Evolutionary conservation across 2,888 invertebrate species (phyloP).

Genomic region (Agrotis ipsilon): DNA sequence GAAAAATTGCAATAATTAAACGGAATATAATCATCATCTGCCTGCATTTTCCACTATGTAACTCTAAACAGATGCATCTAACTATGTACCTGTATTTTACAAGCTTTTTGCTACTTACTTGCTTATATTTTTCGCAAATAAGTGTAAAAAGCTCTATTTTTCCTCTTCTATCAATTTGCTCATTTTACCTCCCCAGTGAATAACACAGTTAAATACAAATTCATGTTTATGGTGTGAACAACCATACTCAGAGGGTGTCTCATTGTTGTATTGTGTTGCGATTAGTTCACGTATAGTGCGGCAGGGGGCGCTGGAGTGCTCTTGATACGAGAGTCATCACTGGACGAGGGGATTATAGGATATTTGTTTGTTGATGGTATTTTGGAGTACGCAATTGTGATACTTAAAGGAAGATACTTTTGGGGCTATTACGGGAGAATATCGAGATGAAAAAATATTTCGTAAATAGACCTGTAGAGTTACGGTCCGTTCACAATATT

Average conservation of each 20-base stretch:
- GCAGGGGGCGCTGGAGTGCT: conserved; percentile 27
- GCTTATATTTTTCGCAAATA: neutral
- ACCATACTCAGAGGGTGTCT: conserved; percentile 29
- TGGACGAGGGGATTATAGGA: conserved; percentile 20
- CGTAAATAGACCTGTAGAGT: too few species aligned
- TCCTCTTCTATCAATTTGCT: neutral
- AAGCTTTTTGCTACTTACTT: neutral
- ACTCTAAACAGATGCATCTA: neutral
- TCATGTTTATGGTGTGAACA: conserved; percentile 46
- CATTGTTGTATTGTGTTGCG: conserved; percentile 33
- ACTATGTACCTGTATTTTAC: neutral
- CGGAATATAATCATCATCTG: neutral
- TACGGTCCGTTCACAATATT: too few species aligned
- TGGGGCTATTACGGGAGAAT: neutral
- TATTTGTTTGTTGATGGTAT: conserved; percentile 28
- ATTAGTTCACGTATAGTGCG: conserved; percentile 34
- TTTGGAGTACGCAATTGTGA: neutral
- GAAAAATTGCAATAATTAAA: neutral
- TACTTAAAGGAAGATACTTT: neutral
- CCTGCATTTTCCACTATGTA: neutral
- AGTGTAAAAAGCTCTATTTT: too few species aligned
- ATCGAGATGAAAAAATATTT: neutral
- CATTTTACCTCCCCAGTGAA: neutral
- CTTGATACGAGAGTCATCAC: conserved; percentile 29
- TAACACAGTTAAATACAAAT: conserved; percentile 12